Percentiles rank a stretch among this genome's conserved stretches.
These are phyloP conservation scores for Butorides virescens DNA, from an alignment of 2,113 vertebrate species.

Conservation along the genomic window DNA sequence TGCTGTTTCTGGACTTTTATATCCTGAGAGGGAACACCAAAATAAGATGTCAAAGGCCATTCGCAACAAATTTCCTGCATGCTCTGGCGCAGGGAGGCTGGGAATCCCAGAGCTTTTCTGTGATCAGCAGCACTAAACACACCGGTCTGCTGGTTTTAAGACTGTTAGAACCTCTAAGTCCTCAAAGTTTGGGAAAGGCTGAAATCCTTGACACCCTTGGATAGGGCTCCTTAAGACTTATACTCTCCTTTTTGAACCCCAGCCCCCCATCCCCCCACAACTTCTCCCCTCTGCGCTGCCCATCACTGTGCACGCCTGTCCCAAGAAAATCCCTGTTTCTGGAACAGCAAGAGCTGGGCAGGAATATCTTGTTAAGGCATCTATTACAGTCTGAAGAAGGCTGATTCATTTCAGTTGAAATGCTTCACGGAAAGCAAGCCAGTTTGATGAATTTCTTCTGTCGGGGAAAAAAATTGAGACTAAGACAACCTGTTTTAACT, in stretches of 20 bases:
- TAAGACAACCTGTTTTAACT: neutral
- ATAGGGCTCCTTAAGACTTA: neutral
- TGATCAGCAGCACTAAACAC: neutral
- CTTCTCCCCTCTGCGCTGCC: neutral
- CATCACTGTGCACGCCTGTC: accelerated
- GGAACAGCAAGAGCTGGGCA: neutral
- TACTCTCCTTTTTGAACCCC: neutral
- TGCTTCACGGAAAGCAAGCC: neutral
- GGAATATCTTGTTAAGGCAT: neutral
- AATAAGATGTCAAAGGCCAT: neutral
- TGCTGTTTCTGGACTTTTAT: neutral
- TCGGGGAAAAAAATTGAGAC: neutral
- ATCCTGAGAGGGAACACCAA: neutral
- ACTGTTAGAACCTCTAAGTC: neutral
- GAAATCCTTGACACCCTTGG: neutral
- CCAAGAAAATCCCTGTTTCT: neutral
- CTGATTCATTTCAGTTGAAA: neutral
- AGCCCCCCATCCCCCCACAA: neutral
- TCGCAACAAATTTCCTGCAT: neutral
- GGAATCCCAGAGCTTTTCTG: neutral
- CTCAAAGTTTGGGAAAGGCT: neutral
- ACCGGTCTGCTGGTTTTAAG: neutral
- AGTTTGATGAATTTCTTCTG: conserved; percentile 5
- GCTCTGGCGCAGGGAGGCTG: neutral
- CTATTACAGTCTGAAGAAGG: neutral